phyloP scores from a whole-genome alignment of 2,888 invertebrate species.

The Drosophila kokeensis region DNA sequence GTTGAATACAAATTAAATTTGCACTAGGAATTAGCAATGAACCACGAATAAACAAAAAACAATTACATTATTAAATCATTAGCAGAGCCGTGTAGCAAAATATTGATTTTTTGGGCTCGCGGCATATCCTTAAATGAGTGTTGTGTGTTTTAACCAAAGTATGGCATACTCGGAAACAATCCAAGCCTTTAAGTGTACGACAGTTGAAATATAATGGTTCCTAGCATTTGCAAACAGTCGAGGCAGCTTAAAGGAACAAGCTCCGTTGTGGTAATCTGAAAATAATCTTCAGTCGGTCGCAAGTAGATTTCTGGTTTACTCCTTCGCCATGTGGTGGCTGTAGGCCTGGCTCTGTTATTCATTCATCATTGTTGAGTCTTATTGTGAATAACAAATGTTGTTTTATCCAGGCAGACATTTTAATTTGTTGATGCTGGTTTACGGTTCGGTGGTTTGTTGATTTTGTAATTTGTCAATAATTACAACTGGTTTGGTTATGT shows the following conservation, averaged over 20 bases:
- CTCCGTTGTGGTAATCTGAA: conserved; percentile 47
- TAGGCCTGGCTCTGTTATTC: conserved; percentile 42
- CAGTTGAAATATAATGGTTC: not conserved
- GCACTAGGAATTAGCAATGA: not conserved
- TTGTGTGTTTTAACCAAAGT: not conserved
- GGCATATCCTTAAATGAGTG: not conserved
- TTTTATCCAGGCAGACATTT: conserved; percentile 71
- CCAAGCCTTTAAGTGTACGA: not conserved
- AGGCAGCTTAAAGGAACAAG: conserved; percentile 4
- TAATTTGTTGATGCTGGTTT: conserved; percentile 76
- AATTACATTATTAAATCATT: not conserved
- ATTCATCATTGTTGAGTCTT: conserved; percentile 69
- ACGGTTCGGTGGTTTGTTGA: conserved; percentile 71
- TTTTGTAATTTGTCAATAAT: conserved; percentile 76
- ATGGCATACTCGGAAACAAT: not conserved
- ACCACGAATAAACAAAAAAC: conserved; percentile 4
- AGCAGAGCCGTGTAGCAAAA: not conserved
- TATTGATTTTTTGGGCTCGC: too few relatives aligned
- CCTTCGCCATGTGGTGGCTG: conserved; percentile 7
- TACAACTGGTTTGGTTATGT: conserved; percentile 62
- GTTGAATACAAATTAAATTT: not conserved
- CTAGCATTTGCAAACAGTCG: conserved; percentile 10
- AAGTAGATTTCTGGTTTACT: conserved; percentile 40
- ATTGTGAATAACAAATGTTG: conserved; percentile 72
- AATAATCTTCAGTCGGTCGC: conserved; percentile 45